phyloP scores from a whole-genome alignment of 2,797 vertebrate species.

The Manis crassicaudata region DNA sequence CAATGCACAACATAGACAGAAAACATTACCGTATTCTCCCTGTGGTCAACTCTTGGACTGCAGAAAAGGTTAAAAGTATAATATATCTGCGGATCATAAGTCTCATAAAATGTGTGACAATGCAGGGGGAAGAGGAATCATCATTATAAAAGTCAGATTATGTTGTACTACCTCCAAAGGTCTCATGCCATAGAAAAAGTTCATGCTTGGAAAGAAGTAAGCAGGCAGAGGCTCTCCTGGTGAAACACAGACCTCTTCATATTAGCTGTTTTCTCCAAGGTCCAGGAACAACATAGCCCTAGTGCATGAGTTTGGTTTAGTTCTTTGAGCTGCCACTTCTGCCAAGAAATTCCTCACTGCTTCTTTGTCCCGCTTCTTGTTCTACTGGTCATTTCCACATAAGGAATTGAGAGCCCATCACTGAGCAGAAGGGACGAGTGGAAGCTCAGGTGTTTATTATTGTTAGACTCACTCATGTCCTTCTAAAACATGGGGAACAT shows the following conservation, averaged over 20 bases:
- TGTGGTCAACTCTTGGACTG: background rate
- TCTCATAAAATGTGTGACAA: background rate
- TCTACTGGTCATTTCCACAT: background rate
- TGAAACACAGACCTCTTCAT: background rate
- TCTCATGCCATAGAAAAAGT: background rate
- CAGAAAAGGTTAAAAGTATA: background rate
- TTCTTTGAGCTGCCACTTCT: constrained; percentile 33
- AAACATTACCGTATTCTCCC: background rate
- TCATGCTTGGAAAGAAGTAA: background rate
- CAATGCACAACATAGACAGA: background rate
- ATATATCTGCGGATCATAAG: background rate
- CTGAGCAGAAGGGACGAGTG: background rate
- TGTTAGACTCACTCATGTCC: background rate
- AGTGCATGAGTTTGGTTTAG: constrained; percentile 43
- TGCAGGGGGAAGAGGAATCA: background rate
- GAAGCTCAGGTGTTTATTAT: background rate
- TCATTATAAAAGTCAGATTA: background rate
- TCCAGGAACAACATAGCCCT: constrained; percentile 26
- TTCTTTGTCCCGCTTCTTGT: background rate
- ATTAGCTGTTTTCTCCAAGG: background rate
- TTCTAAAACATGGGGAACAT: background rate
- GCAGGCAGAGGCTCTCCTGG: background rate
- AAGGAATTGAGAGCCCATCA: constrained; percentile 15
- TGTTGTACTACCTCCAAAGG: background rate
- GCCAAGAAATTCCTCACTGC: constrained; percentile 41